Evolutionary conservation across 2,113 vertebrate species (phyloP), one percentile per base, ranked within the genome.

Genomic region (Pedetes capensis): DNA sequence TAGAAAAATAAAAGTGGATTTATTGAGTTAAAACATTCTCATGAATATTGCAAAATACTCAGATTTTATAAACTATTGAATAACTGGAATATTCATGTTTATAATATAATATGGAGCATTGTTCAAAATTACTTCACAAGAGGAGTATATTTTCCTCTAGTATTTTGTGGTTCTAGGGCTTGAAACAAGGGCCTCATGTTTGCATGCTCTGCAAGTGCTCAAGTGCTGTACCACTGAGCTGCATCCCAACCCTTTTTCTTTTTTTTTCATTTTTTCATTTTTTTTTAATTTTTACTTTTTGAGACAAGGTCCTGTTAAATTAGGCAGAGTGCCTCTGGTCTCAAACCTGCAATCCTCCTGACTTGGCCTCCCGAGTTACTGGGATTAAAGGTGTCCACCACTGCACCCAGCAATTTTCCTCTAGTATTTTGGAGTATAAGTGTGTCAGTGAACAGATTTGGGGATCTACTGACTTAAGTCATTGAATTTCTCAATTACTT

Each of bases 401-500:
- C n/a, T n/a, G n/a, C n/a, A n/a, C n/a, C n/a, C n/a, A n/a, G n/a
- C n/a, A n/a, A 72, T 87, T 80, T 89, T 63, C 12, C 34, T 78
- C 17, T 17, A 82, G 17, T 42, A n/a, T 44, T 83, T 34, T 63
- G 0, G 29, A 12, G 51, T 12, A 4, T 13, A 61, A 66, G 8
- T 47, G 17, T 94, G 85, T 85, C 34, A 32, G 57, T 13, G n/a
- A 53, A n/a, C 20, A 89, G 71, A 94, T 42, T 89, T 82, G 39
- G 79, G 20, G 7, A 47, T 71, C 59, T 66, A 76, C 3, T 57
- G 14, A 75, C 13, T 16, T n/a, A 84, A 75, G 17, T 88, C 55
- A 53, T 13, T 80, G 69, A 68, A 82, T 64, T 80, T 93, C 37
- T 92, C 47, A 95, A 68, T 79, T 63, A 82, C 78, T 91, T 89